Base-by-base conservation (phyloP, 2,113 vertebrate species). In the Halichoeres trimaculatus region DNA sequence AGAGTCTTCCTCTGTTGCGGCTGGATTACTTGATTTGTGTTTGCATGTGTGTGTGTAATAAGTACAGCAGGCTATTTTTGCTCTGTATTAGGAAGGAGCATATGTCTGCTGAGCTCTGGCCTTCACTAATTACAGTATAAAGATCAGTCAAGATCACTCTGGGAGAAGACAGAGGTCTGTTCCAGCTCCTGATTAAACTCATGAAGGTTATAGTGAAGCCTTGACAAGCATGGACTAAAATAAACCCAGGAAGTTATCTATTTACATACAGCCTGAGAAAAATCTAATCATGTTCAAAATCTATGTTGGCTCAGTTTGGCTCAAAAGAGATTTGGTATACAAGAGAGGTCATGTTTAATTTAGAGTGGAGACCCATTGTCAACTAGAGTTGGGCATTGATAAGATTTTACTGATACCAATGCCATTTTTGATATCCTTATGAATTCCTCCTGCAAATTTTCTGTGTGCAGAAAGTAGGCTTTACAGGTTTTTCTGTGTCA, bases 91-190 rank as follows among this genome's bases (percentile, higher is more conserved):
- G 59, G 36, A 70, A 45, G 43, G 34, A 79, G 36, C 75, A 78
- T 56, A 59, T 64, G 76, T 77, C 62, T 64, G 68, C 65, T 87
- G 64, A 78, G 66, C 83, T 78, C 61, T 67, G 62, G 60, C 61
- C 72, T 80, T 5, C 56, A 48, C 65, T 82, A 75, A 88, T 86
- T 79, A 80, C 74, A 53, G 71, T 24, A 50, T 62, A 71, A 75
- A 80, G 81, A 87, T 81, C 22, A 57, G 60, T 24, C 12, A 53
- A 61, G 53, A 78, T 65, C 75, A 45, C 38, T 45, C 11, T 45
- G 60, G 30, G 50, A 81, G 70, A 80, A 66, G 59, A 79, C 78
- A 74, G 70, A 51, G 23, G 54, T 36, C 41, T 48, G 56, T 68
- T 51, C 66, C 56, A 61, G 66, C 52, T 67, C 71, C 70, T 68